Evolutionary conservation across 1,140 invertebrate species (phyloP).

Genomic region (Zaprionus inermis): DNA sequence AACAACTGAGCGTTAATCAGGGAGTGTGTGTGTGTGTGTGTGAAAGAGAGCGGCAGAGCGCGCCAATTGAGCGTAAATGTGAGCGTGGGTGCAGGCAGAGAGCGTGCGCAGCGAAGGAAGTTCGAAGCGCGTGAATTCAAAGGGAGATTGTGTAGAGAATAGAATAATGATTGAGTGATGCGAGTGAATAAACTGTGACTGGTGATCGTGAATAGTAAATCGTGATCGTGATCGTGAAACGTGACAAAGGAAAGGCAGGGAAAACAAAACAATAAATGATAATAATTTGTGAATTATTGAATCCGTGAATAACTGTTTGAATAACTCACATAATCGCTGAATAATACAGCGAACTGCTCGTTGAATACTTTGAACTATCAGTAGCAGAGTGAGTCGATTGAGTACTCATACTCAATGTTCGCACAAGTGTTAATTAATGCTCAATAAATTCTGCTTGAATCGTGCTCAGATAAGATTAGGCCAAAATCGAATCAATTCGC

Average conservation of each 20-base stretch:
- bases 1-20: conserved; percentile 5
- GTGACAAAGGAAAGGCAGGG: neutral
- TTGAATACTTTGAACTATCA: too few relatives aligned
- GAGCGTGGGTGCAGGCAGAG: neutral
- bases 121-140: neutral
- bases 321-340: too few relatives aligned
- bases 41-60: neutral
- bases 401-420: neutral
- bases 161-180: neutral
- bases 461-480: neutral
- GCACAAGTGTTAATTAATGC: neutral
- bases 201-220: neutral
- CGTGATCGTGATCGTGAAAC: conserved; percentile 1
- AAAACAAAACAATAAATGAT: neutral
- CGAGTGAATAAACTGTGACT: neutral
- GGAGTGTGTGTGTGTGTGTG: neutral
- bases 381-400: neutral
- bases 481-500: neutral
- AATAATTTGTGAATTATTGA: too few relatives aligned
- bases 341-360: too few relatives aligned
- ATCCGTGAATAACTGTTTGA: too few relatives aligned
- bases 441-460: neutral
- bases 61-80: neutral
- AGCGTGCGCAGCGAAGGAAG: neutral
- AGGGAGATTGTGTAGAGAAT: conserved; percentile 1